These are phyloP conservation scores for Pomatorhinus ruficollis DNA, from an alignment of 2,113 vertebrate species.

Conservation along the genomic window DNA sequence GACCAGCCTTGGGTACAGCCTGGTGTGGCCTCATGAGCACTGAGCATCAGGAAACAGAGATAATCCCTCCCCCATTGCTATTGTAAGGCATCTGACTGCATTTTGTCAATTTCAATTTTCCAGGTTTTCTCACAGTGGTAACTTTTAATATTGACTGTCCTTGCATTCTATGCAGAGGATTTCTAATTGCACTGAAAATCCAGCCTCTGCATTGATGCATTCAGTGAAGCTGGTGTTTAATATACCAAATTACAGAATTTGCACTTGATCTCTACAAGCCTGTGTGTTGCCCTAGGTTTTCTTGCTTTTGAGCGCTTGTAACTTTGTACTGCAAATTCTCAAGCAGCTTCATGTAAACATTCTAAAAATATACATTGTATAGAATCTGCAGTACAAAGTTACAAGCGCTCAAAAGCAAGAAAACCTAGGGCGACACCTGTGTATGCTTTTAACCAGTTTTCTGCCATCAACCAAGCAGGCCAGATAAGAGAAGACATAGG, in stretches of 20 bases:
- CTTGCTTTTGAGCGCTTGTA: no score
- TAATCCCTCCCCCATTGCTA: neutral
- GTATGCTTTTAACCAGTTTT: neutral
- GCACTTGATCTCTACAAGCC: neutral
- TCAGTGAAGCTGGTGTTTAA: neutral
- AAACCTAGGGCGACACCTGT: no score
- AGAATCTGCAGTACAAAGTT: no score
- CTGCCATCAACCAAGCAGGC: neutral
- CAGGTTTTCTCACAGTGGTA: neutral
- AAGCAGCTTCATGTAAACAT: no score
- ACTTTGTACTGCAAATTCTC: no score
- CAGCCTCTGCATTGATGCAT: neutral
- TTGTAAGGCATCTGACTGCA: neutral
- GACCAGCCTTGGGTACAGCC: neutral
- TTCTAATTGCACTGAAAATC: neutral
- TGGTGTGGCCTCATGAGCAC: neutral
- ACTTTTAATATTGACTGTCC: neutral
- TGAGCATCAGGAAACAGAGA: neutral
- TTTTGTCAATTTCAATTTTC: neutral
- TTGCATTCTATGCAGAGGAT: neutral
- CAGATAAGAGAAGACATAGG: neutral
- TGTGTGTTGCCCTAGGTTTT: no score
- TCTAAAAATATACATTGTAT: no score
- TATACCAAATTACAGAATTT: neutral
- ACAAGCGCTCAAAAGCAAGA: no score